Base-by-base conservation (phyloP, 2,888 invertebrate species). In the Calephelis perditalis region DNA sequence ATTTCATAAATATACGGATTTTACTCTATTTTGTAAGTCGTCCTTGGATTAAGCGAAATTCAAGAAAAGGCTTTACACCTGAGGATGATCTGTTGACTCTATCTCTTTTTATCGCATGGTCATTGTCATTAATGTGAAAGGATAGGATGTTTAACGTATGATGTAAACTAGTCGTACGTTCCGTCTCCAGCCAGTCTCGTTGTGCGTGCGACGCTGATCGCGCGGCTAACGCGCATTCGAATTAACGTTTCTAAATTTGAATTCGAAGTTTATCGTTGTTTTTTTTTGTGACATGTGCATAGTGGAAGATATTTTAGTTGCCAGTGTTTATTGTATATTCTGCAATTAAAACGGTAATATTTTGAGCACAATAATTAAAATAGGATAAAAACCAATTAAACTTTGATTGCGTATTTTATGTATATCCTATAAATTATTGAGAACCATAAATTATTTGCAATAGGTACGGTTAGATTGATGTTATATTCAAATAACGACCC, bases 151-250 rank as follows among this genome's bases (percentile, higher is more conserved):
- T 71, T 78, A 77, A 75, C 80, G 78, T 78, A 73, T 78, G 77
- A 82, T 78, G 79, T 74, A 52, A 60, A 56, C 59, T 56, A 37
- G 73, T 74, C 71, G 64, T 71, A 69, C 67, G 62, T 65, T 66
- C 64, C 70, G 87, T 79, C 88, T 88, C 88, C 88, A 78, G 80
- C 71, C 83, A 88, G 89, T 89, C 89, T 89, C 79, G 84, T 73
- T 75, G 86, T 86, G 86, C 85, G 75, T 68, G 84, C 85, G 84
- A 76, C 80, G 84, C 81, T 76, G 80, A 73, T 73, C 76, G 76
- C 76, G 79, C 75, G 73, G 76, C 73, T 56, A 56, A 55, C 63
- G 67, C 62, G 67, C 65, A 72, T 77, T 77, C 71, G 65, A 76
- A 80, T 73, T 68, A 67, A 65, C 78, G 78, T 79, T 76, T 78